phyloP scores from a whole-genome alignment of 1,140 invertebrate genomes.

The Formica selysi region DNA sequence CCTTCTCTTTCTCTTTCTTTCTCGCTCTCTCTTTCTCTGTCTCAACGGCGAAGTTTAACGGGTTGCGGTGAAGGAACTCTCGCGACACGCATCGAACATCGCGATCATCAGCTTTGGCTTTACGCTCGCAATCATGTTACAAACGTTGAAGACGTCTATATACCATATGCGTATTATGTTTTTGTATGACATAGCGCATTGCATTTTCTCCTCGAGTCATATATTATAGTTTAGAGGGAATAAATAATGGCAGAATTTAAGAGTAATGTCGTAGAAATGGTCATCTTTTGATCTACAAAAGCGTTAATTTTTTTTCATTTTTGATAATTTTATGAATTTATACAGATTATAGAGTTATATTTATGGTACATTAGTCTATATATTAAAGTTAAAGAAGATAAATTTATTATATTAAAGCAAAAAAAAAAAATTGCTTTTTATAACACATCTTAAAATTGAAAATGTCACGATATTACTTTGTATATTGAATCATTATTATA shows the following conservation, averaged over 20 bases:
- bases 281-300: neutral
- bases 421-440: neutral
- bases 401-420: neutral
- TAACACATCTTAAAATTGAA: neutral
- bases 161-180: neutral
- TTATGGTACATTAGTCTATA: too few relatives aligned
- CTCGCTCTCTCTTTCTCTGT: neutral
- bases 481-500: neutral
- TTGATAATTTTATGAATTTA: neutral
- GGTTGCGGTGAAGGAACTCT: slow-evolving; percentile 50
- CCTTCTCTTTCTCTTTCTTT: neutral
- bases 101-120: neutral
- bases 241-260: neutral
- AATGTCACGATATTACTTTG: neutral
- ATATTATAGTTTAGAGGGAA: neutral
- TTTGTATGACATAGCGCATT: neutral
- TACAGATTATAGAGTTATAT: too few relatives aligned
- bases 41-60: slow-evolving; percentile 43
- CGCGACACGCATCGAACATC: slow-evolving; percentile 37
- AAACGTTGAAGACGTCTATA: neutral
- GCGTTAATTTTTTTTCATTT: neutral
- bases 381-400: neutral
- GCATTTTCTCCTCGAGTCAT: neutral
- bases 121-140: slow-evolving; percentile 10
- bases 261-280: neutral